phyloP scores from a whole-genome alignment of 64 coral and sea anemone genomes.

The Montipora efflorescens region DNA sequence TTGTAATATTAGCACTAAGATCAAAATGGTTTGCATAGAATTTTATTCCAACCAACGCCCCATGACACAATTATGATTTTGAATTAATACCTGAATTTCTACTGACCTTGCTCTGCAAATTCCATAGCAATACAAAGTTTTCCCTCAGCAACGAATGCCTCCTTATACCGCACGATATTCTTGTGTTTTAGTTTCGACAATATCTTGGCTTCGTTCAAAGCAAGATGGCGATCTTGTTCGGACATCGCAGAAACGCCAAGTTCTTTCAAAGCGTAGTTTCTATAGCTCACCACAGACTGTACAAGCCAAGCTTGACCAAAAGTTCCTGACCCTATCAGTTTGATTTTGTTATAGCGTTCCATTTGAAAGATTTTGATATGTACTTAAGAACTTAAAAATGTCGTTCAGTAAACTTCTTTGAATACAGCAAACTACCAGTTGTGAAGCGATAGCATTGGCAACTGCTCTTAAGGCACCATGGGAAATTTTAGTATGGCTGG shows the following conservation, averaged over 20 bases:
- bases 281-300: conserved; percentile 64
- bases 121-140: conserved; percentile 96
- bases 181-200: conserved; percentile 92
- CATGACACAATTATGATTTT: background rate
- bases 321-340: conserved; percentile 83
- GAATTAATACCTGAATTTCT: no score
- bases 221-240: conserved; percentile 75
- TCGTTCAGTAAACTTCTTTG: no score
- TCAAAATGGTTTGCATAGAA: no score
- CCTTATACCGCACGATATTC: conserved; percentile 94
- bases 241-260: conserved; percentile 66
- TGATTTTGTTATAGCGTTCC: conserved; percentile 85
- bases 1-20: no score
- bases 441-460: no score
- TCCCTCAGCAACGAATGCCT: conserved; percentile 81
- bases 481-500: no score
- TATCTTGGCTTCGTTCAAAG: conserved; percentile 93
- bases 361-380: conserved; percentile 2
- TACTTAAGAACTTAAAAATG: no score
- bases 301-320: conserved; percentile 90
- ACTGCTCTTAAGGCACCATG: no score
- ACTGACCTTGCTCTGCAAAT: conserved; percentile 91
- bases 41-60: background rate
- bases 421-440: no score
- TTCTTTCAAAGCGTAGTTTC: conserved; percentile 89